Base-by-base conservation (phyloP, 1,140 invertebrate genomes). In the Sarcophaga peregrina region DNA sequence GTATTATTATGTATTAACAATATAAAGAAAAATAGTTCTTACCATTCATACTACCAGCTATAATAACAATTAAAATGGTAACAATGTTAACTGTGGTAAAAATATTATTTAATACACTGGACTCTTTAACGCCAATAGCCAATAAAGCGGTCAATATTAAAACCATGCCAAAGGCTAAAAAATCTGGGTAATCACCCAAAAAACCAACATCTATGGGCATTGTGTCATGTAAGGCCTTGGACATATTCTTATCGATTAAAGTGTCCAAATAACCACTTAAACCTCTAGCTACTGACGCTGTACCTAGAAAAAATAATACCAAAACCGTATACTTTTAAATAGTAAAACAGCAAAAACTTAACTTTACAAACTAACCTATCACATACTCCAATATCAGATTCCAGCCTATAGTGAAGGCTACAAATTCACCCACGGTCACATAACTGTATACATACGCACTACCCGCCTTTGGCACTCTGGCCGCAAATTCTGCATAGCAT, bases 371-470 rank as follows among this genome's bases (percentile, higher is more conserved):
- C 84, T 83, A 90, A 96, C 95, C 96, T 83, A 98, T 97, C 3
- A 96, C 94, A 91, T 97, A 97, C 91, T 98, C 97, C 85, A 98
- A 89, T 83, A 98, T 95, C 8, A 98, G 91, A 92, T 97, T 97
- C 97, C 97, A 98, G 45, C 97, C 96, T 89, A 94, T 96, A 83
- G 93, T 93, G 91, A 93, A 97, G 84, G 93, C 96, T 68, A 92
- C 94, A 90, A 94, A 94, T 91, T 97, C 96, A 9, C 96, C 96
- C 46, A 97, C 94, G 47, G 95, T 96, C 1, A 97, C 95, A 90
- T 97, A 98, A 87, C 95, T 96, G 88, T 97, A 97, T 78, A 96
- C 93, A 88, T 97, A 97, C 0, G 96, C 96, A 17, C 95, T 96
- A 5, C 97, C 97, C 3, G 96, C 94, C 88, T 94, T 95, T 2